These are phyloP conservation scores for Pristis pectinata DNA, from an alignment of 2,797 vertebrate species.

Conservation along the genomic window DNA sequence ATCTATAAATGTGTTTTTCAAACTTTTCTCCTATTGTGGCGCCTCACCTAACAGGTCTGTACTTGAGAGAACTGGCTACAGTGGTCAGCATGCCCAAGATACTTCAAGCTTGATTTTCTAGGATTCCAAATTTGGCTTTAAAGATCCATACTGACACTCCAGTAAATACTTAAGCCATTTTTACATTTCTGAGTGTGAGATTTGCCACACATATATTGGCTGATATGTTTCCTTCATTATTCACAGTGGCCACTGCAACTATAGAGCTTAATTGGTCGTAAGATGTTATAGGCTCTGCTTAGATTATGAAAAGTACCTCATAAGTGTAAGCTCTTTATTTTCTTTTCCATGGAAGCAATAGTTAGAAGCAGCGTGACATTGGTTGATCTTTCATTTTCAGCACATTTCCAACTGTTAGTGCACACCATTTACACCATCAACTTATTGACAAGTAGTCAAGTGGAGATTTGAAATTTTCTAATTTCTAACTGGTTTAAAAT, in stretches of 20 bases:
- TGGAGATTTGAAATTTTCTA: background rate
- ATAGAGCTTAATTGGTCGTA: background rate
- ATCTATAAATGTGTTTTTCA: background rate
- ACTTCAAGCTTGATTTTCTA: background rate
- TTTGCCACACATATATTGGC: background rate
- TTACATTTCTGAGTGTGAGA: background rate
- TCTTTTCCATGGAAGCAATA: background rate
- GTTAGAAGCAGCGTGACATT: background rate
- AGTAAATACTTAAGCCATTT: background rate
- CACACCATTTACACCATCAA: background rate
- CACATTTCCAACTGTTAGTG: background rate
- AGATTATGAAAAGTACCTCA: background rate
- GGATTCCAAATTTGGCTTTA: background rate
- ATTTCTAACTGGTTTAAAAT: background rate
- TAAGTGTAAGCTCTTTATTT: background rate
- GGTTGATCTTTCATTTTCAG: background rate
- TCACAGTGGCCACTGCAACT: background rate
- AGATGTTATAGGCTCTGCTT: background rate
- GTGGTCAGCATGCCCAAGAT: background rate
- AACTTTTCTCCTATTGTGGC: background rate
- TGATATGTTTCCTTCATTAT: background rate
- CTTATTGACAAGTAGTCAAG: background rate
- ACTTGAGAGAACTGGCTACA: background rate
- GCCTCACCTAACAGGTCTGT: background rate
- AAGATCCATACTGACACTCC: background rate